Percentiles rank a stretch among this genome's conserved stretches.
Evolutionary conservation across 2,797 vertebrate species (phyloP).

Genomic region (Sardinella longiceps): DNA sequence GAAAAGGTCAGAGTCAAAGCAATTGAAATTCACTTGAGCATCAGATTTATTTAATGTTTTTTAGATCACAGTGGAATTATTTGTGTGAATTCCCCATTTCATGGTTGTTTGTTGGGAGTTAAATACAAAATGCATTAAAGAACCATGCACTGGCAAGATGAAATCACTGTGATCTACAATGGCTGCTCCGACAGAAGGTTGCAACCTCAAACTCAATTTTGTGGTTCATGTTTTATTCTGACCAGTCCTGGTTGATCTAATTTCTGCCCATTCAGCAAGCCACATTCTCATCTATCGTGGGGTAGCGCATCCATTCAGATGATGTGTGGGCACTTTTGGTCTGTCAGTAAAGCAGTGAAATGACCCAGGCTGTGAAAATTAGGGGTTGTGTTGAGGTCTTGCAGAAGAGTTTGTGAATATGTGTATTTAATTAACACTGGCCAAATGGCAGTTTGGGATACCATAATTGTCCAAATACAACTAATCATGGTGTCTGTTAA

Average conservation of each 20-base stretch:
- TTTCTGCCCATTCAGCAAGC: conserved; percentile 58
- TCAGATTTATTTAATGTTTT: conserved; percentile 21
- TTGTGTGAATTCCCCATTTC: conserved; percentile 1
- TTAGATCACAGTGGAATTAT: conserved; percentile 27
- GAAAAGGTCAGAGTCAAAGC: background rate
- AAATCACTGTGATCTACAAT: conserved; percentile 34
- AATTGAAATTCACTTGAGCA: conserved; percentile 17
- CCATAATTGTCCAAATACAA: conserved; percentile 55
- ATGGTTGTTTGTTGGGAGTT: background rate
- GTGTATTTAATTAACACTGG: conserved; percentile 52
- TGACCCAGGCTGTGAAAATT: conserved; percentile 55
- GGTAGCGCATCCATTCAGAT: conserved; percentile 51
- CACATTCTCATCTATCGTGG: conserved; percentile 50
- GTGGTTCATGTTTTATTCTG: conserved; percentile 44
- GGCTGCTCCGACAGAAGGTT: conserved; percentile 37
- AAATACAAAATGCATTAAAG: conserved; percentile 38
- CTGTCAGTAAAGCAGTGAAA: conserved; percentile 52
- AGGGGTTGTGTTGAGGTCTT: conserved; percentile 47
- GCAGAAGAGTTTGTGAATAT: conserved; percentile 49
- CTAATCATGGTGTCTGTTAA: conserved; percentile 47
- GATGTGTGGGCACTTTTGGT: conserved; percentile 64
- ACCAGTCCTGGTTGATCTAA: conserved; percentile 51
- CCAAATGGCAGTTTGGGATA: conserved; percentile 65
- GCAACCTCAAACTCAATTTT: conserved; percentile 43
- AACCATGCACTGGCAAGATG: background rate